Conservation (phyloP, 2,888 invertebrate genomes). For the Amphimallon solstitiale region DNA sequence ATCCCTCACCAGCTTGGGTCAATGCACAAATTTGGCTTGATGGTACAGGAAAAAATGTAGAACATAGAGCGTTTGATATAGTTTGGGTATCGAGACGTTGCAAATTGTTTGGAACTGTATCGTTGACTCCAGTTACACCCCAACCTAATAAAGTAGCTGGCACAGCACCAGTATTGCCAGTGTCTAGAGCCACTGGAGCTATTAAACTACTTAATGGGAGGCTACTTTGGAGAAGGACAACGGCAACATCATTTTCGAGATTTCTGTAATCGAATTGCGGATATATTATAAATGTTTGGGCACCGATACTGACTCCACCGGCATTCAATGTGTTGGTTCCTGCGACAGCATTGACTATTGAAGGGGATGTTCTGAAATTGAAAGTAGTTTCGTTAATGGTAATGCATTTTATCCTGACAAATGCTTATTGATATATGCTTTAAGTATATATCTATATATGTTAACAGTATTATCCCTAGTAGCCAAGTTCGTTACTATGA, state of each 20-base stretch:
- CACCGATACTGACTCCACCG: constrained; percentile 62
- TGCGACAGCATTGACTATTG: too few relatives aligned
- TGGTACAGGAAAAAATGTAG: too few relatives aligned
- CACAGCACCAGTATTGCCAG: constrained; percentile 31
- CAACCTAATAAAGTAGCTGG: constrained; percentile 41
- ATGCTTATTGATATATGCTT: too few relatives aligned
- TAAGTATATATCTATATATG: too few relatives aligned
- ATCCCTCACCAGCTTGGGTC: constrained; percentile 69
- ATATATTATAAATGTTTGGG: too few relatives aligned
- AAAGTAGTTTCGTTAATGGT: too few relatives aligned
- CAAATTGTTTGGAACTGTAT: constrained; percentile 65
- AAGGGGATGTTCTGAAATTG: too few relatives aligned
- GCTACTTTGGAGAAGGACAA: constrained; percentile 39
- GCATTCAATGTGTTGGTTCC: constrained; percentile 58
- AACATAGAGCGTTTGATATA: constrained; percentile 65
- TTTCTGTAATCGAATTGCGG: constrained; percentile 58
- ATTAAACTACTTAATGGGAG: constrained; percentile 40
- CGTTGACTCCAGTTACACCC: constrained; percentile 63
- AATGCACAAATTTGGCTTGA: constrained; percentile 65
- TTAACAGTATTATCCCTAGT: too few relatives aligned
- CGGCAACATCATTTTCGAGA: constrained; percentile 46
- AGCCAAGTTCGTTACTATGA: too few relatives aligned
- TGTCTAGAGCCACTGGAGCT: constrained; percentile 35
- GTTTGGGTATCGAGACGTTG: constrained; percentile 67
- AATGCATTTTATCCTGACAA: too few relatives aligned